Evolutionary conservation across 2,113 vertebrate genomes (phyloP), one percentile per base, ranked within the genome.

Genomic region (Cettia cetti): DNA sequence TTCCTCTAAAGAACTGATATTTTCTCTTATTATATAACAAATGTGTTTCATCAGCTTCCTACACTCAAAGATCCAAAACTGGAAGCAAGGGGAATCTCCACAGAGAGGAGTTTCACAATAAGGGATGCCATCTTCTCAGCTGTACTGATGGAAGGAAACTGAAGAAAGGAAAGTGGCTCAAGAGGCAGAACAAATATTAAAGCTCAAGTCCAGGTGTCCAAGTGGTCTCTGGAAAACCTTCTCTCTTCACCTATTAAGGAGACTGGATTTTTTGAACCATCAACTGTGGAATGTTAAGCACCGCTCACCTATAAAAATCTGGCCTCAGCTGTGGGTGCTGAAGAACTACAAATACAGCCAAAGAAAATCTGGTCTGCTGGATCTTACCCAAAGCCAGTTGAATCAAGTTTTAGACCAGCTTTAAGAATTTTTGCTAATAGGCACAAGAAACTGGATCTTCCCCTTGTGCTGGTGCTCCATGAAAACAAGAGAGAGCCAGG

Each of bases 301-400:
- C 76, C 1, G 1, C 63, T 37, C 52, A 86, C 31, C 60, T 75
- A 87, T 19, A 90, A 89, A 92, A 92, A 49, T 22, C 68, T 83
- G 82, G 71, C 76, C 47, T 70, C 47, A 74, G 1, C 52, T 30
- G 6, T 33, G 66, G 79, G 50, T 80, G 72, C 74, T 54, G n/a
- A 83, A 80, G 71, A 44, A 35, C 21, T 81, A 56, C 7, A 93
- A 68, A 77, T 1, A 8, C 26, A 94, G 82, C 79, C 79, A 90
- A 86, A 94, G 69, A 89, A 94, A 89, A 92, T 92, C 80, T 86
- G 82, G 8, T 53, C 63, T 66, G n/a, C 40, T 93, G 88, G 68
- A 83, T 37, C 37, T 83, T 52, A 45, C 53, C 47, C 85, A 86
- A 92, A 90, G 64, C 40, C 31, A 11, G 68, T 0, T 75, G 72